Base-by-base conservation (phyloP, 2,797 vertebrate genomes). In the Gorsachius magnificus region DNA sequence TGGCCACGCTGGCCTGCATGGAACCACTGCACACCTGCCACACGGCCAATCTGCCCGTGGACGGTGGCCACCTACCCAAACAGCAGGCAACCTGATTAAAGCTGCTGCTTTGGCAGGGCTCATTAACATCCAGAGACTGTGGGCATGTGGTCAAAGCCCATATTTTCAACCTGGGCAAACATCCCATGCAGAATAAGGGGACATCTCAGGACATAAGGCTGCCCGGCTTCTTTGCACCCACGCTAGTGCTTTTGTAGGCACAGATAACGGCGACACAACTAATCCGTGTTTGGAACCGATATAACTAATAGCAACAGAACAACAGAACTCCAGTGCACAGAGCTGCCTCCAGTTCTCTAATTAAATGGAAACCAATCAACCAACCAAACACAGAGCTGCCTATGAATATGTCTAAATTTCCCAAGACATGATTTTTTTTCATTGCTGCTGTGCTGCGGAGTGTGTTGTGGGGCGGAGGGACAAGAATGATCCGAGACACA, bases 1-100 rank as follows among this genome's bases (percentile, higher is more conserved):
- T 35, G 38, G 35, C 31, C 38, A 35, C 12, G 1, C 24, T 65
- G 51, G 54, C 15, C 50, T 45, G 16, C 2, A 2, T 28, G 58
- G 36, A 38, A 15, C 28, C 71, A 20, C 63, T 21, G 10, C 43
- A 26, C 22, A 13, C 43, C 35, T 60, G 72, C n/a, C 20, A 9
- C 8, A 4, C 9, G 25, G 45, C 25, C 3, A 1, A 33, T 45
- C 41, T 66, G 63, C 8, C 36, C 1, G 1, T 3, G 16, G 22
- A 36, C 22, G 46, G 56, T 41, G 31, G 41, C 25, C 35, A 26
- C 58, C 35, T 51, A 22, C 3, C 31, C 35, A 75, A 76, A 35
- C 2, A 61, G 25, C 21, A 35, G 38, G 31, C 28, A 76, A 46
- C 28, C 2, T 0, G 4, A 31, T 21, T 18, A 53, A 76, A 87